phyloP scores from a whole-genome alignment of 2,888 invertebrate genomes.

The Tineola bisselliella region DNA sequence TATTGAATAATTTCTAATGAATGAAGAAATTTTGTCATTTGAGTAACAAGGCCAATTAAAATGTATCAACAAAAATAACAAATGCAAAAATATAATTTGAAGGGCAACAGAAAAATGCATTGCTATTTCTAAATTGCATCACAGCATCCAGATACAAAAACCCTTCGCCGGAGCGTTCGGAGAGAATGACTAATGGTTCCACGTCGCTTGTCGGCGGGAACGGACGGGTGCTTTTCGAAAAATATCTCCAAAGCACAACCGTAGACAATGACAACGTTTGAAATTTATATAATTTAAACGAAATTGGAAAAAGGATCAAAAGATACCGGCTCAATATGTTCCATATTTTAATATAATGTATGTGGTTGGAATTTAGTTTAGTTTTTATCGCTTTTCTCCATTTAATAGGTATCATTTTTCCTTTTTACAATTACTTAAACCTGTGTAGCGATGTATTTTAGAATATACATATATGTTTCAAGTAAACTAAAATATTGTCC shows the following conservation, averaged over 20 bases:
- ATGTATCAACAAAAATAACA: neutral
- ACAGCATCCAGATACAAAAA: constrained; percentile 15
- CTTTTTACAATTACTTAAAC: too few relatives aligned
- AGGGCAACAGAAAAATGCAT: constrained; percentile 1
- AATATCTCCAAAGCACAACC: constrained; percentile 37
- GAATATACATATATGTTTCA: too few relatives aligned
- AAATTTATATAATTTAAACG: constrained; percentile 39
- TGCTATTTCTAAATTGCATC: constrained; percentile 32
- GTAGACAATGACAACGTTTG: constrained; percentile 42
- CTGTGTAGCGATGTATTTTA: too few relatives aligned
- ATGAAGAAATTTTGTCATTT: too few relatives aligned
- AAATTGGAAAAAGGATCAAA: constrained; percentile 13
- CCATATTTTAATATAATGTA: constrained; percentile 1
- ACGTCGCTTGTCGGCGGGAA: constrained; percentile 8
- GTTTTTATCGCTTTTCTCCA: too few relatives aligned
- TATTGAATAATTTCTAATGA: too few relatives aligned
- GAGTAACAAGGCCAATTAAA: neutral
- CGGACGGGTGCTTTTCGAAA: constrained; percentile 34
- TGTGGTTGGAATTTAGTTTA: too few relatives aligned
- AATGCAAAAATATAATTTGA: neutral
- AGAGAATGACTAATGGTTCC: constrained; percentile 50
- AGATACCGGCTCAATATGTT: constrained; percentile 8
- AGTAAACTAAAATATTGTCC: too few relatives aligned
- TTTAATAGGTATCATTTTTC: too few relatives aligned
- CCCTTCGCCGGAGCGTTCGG: constrained; percentile 16